Conservation (phyloP, 1,140 invertebrate species). For the Achroia grisella region DNA sequence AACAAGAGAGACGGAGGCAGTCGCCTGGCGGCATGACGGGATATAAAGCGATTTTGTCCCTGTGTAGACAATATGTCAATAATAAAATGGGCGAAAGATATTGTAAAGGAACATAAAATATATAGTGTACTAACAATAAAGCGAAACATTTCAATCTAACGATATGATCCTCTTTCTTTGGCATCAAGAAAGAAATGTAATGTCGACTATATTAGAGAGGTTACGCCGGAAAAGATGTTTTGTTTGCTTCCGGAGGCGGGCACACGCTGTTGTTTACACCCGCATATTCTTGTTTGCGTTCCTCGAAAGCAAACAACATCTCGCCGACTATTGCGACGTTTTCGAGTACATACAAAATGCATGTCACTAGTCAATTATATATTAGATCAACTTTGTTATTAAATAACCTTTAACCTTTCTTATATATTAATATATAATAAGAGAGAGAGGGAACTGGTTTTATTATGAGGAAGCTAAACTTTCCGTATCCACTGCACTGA, state of each 20-base stretch:
- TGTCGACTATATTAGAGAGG: constrained; percentile 5
- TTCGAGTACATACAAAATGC: constrained; percentile 8
- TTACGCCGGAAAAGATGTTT: constrained; percentile 10
- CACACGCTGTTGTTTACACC: constrained; percentile 19
- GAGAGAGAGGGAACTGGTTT: too few relatives aligned
- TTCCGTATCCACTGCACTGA: too few relatives aligned
- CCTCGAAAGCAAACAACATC: constrained; percentile 16
- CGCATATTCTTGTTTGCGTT: constrained; percentile 24
- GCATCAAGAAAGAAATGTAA: background rate
- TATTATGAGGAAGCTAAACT: too few relatives aligned
- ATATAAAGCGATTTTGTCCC: constrained; percentile 5
- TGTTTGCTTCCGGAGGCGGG: constrained; percentile 13
- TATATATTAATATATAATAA: too few relatives aligned
- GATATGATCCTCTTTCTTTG: constrained; percentile 1
- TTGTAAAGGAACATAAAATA: background rate
- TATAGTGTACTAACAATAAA: background rate
- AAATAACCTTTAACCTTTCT: too few relatives aligned
- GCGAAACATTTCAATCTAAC: background rate
- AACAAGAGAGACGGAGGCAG: constrained; percentile 3
- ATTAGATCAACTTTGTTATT: too few relatives aligned
- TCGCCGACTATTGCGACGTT: constrained; percentile 11
- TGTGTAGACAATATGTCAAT: constrained; percentile 2
- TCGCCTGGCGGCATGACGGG: constrained; percentile 4
- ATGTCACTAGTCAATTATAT: background rate
- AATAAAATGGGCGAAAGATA: background rate